phyloP scores from a whole-genome alignment of 2,888 invertebrate genomes.

The Sarcophaga variegata region DNA sequence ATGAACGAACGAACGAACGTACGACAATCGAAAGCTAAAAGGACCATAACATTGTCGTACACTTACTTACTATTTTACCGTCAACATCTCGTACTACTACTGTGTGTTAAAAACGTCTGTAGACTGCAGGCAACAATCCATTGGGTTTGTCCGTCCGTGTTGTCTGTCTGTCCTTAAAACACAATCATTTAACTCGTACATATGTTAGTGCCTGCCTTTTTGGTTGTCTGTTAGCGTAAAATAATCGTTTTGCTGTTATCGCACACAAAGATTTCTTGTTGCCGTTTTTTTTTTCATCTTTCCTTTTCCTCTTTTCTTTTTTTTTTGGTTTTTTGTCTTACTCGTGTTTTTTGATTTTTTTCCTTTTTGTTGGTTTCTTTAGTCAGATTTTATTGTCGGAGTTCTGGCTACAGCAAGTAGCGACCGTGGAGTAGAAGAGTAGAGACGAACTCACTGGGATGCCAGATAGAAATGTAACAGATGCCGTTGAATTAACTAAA shows the following conservation, averaged over 20 bases:
- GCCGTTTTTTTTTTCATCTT: slow-evolving; percentile 42
- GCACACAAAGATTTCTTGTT: slow-evolving; percentile 67
- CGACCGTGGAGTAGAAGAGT: too few relatives aligned
- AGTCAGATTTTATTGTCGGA: background rate
- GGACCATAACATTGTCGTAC: slow-evolving; percentile 29
- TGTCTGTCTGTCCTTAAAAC: background rate
- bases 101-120: slow-evolving; percentile 15
- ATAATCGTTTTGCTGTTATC: slow-evolving; percentile 70
- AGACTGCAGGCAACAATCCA: slow-evolving; percentile 38
- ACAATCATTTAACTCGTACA: slow-evolving; percentile 60
- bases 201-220: slow-evolving; percentile 62
- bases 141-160: slow-evolving; percentile 29
- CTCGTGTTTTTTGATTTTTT: too few relatives aligned
- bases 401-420: background rate
- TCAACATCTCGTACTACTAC: slow-evolving; percentile 10
- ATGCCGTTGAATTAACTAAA: too few relatives aligned
- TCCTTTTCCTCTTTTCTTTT: background rate
- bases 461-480: too few relatives aligned
- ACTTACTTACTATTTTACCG: background rate
- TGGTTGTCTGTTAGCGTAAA: slow-evolving; percentile 68
- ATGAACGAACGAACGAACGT: slow-evolving; percentile 26
- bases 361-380: too few relatives aligned
- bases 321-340: slow-evolving; percentile 33
- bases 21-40: slow-evolving; percentile 22
- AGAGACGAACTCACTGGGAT: too few relatives aligned